Evolutionary conservation across 2,113 vertebrate species (phyloP), one percentile per base, ranked within the genome.

Genomic region (Hydrolagus affinis): DNA sequence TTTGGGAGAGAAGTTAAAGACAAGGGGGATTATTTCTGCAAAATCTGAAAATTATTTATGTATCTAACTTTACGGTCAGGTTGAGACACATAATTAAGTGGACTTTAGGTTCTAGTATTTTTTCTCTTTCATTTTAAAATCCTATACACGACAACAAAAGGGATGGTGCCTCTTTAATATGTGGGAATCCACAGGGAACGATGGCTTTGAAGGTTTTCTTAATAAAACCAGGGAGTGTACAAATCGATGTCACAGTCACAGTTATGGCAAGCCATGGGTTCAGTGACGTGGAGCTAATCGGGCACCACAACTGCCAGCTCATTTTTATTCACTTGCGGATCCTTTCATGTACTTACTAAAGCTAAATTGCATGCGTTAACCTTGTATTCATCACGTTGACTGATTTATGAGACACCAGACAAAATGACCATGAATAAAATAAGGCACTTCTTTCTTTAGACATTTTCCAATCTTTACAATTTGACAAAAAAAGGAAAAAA

Each of bases 381-480:
- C 91, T 89, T 90, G 88, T 85, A 76, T 92, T 90, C 90, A 94
- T 92, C 92, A 93, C 93, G 91, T 90, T 83, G 92, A 92, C 90
- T 92, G 91, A 92, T 90, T 91, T 90, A 94, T 90, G 87, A 94
- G 93, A 95, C 92, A 93, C 91, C 91, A 87, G 91, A 94, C 92
- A 93, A 91, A 94, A 95, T 94, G 95, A 95, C 91, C 93, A 91
- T 94, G 94, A 93, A 94, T 93, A 89, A 94, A 95, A 95, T 94
- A 96, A 96, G 95, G 95, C 96, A 97, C 95, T 97, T 92, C 93
- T 94, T 94, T 94, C 93, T 91, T 94, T 95, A 95, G 92, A 95
- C 93, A 94, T 94, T 94, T 94, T 94, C 93, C 93, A 92, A 94
- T 94, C 94, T 91, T 95, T 92, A 93, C 92, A 93, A 92, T 93